A percentile compares a stretch with the other conserved stretches of the same genome.
phyloP scores from a whole-genome alignment of 2,113 vertebrate genomes.

The Chiloscyllium plagiosum region DNA sequence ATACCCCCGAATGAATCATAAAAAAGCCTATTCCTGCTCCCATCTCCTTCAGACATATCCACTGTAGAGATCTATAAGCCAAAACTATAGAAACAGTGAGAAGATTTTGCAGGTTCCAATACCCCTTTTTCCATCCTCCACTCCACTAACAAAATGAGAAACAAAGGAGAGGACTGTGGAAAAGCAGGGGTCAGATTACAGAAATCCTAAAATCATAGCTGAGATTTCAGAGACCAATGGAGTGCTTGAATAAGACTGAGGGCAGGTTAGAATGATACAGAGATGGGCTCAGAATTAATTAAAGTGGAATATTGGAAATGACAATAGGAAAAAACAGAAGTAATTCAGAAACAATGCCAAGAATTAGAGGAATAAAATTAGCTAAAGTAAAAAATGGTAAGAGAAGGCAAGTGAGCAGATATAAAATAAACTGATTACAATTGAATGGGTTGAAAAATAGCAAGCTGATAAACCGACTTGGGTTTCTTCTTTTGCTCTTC shows the following conservation, averaged over 20 bases:
- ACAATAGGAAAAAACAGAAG: neutral
- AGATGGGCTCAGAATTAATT: neutral
- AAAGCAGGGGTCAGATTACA: neutral
- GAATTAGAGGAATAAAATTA: neutral
- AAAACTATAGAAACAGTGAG: no score
- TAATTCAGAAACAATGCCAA: neutral
- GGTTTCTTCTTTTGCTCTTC: neutral
- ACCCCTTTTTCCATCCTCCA: no score
- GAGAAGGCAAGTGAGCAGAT: neutral
- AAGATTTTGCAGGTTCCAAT: no score
- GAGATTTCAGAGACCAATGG: neutral
- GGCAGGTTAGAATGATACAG: neutral
- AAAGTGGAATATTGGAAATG: neutral
- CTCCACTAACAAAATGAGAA: no score
- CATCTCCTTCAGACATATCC: no score
- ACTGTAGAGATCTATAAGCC: no score
- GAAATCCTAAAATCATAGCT: neutral
- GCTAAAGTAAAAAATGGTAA: neutral
- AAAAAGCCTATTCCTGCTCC: no score
- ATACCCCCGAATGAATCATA: no score
- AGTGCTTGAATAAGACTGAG: neutral
- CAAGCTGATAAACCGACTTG: neutral
- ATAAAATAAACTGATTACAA: neutral
- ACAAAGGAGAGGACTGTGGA: no score
- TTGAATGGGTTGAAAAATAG: neutral